Base-by-base conservation (phyloP, 2,797 vertebrate genomes). In the Epinephelus coioides region DNA sequence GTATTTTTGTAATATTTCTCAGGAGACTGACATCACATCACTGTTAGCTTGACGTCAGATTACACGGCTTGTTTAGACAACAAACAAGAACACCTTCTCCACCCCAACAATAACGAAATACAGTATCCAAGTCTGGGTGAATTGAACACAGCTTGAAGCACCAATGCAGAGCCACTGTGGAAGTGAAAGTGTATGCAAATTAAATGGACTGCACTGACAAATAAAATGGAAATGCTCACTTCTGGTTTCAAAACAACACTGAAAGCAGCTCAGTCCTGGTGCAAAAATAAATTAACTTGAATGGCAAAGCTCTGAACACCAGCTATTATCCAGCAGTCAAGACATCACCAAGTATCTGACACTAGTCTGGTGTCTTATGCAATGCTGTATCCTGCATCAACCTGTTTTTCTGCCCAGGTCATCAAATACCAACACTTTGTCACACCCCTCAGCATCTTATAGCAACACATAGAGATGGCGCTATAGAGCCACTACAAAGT, bases 171-270 rank as follows among this genome's bases (percentile, higher is more conserved):
- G 49, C n/a, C 3, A 51, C 38, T 2, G 63, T 19, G 73, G 79
- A 77, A 43, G 66, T 78, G 73, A 78, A 72, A 64, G 61, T 3
- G 38, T 30, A 59, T 18, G 62, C 66, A 76, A 65, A 73, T 50
- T 1, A 34, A 40, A 11, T 6, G 7, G 10, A 40, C 40, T 43
- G 40, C 40, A 43, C 9, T 43, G 40, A 43, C 40, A 40, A 3
- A 12, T 43, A 9, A 43, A 43, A 43, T 43, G 40, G 9, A 43
- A 12, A 43, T 43, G 40, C 11, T 43, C 11, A 43, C 40, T 43
- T 12, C 3, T 43, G 40, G 40, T 43, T 43, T 43, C 40, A 43
- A 43, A 11, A 43, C 34, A 34, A 8, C 40, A 43, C 3, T 43
- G 40, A 47, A 47, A 17, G 5, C 8, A 67, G 30, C 19, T 53